phyloP scores from a whole-genome alignment of 2,888 invertebrate species.

The Oscheius sp. region DNA sequence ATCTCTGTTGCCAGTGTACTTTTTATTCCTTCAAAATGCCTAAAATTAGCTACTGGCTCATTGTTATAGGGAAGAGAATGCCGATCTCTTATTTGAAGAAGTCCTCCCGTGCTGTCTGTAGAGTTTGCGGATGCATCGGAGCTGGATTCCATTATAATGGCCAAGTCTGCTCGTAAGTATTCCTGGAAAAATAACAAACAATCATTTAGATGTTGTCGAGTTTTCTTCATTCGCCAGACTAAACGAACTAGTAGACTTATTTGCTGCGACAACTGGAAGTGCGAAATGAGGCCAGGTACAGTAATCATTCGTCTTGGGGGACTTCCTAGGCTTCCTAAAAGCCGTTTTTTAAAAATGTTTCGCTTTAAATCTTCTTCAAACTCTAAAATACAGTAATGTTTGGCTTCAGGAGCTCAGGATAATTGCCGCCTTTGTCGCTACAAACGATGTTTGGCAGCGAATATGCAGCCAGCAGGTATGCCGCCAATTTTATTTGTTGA shows the following conservation, averaged over 20 bases:
- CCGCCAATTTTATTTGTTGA: too few species aligned
- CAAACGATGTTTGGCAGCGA: not conserved
- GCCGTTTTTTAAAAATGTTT: too few species aligned
- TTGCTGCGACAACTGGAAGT: not conserved
- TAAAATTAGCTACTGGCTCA: too few species aligned
- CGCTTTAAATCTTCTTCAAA: too few species aligned
- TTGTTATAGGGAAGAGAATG: too few species aligned
- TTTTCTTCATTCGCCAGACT: not conserved
- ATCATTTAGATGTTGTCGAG: not conserved
- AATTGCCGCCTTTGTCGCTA: constrained; percentile 1
- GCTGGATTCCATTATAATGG: not conserved
- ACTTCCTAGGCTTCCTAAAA: too few species aligned
- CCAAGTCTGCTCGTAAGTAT: not conserved
- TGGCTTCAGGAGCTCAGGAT: not conserved
- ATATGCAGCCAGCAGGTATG: constrained; percentile 13
- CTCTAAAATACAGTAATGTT: too few species aligned
- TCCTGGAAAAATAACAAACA: not conserved
- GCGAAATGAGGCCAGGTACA: not conserved
- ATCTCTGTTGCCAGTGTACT: too few species aligned
- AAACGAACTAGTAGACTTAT: not conserved
- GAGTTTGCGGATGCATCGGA: not conserved
- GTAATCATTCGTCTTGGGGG: too few species aligned
- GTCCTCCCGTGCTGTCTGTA: not conserved
- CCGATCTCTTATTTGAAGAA: too few species aligned
- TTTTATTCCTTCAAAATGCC: too few species aligned